phyloP scores from a whole-genome alignment of 2,113 vertebrate genomes.

The Gambusia affinis region DNA sequence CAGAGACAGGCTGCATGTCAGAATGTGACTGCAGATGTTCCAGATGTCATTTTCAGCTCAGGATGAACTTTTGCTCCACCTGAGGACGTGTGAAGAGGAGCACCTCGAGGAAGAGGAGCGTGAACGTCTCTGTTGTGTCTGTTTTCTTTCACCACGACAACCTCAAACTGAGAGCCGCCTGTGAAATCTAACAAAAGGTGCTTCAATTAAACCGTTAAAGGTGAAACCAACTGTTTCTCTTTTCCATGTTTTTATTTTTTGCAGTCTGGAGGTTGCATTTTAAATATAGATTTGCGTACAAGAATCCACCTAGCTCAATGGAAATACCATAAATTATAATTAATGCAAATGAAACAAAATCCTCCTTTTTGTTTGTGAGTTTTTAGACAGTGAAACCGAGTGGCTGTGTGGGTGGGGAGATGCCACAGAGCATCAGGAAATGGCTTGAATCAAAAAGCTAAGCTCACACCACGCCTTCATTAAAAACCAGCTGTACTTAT shows the following conservation, averaged over 20 bases:
- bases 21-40: too few species aligned
- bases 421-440: slow-evolving; percentile 12
- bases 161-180: background rate
- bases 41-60: background rate
- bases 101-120: slow-evolving; percentile 1
- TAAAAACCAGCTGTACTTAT: background rate
- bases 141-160: background rate
- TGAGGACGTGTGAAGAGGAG: slow-evolving; percentile 3
- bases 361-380: slow-evolving; percentile 11
- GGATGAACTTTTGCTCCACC: slow-evolving; percentile 38
- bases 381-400: slow-evolving; percentile 5
- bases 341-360: slow-evolving; percentile 15
- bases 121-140: slow-evolving; percentile 6
- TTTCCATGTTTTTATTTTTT: background rate
- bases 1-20: too few species aligned
- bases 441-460: slow-evolving; percentile 12
- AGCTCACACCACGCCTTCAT: slow-evolving; percentile 5
- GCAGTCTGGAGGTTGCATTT: background rate
- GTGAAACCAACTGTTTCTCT: background rate
- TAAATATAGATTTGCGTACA: background rate
- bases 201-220: background rate
- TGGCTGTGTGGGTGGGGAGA: slow-evolving; percentile 43
- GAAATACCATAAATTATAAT: slow-evolving; percentile 11
- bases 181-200: background rate
- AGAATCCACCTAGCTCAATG: background rate